Percentiles rank a stretch among this genome's conserved stretches.
Conservation (phyloP, 1,140 invertebrate genomes). For the Drosophila miranda region DNA sequence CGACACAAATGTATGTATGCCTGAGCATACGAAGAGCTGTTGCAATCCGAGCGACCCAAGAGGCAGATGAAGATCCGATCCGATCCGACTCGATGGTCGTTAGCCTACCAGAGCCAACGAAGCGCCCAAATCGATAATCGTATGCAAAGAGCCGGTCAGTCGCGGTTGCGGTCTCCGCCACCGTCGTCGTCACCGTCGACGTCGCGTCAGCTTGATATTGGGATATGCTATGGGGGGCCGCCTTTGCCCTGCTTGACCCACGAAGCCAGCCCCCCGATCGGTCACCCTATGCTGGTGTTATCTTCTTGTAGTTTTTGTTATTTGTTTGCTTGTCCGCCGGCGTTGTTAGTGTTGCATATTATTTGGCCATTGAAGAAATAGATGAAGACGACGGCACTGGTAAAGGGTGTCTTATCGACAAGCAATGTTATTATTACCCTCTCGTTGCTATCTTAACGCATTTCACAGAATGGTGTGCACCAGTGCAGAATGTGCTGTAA, state of each 20-base stretch:
- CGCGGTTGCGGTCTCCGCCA: constrained; percentile 14
- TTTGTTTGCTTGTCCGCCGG: constrained; percentile 15
- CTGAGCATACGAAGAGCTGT: constrained; percentile 16
- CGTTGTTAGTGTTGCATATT: constrained; percentile 56
- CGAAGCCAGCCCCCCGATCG: not conserved
- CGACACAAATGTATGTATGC: constrained; percentile 11
- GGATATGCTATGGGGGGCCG: too few relatives aligned
- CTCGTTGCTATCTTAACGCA: too few relatives aligned
- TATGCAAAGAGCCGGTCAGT: constrained; percentile 76
- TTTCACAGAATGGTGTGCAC: too few relatives aligned
- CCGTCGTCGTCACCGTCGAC: not conserved
- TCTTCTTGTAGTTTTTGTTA: constrained; percentile 19
- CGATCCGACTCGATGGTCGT: constrained; percentile 5
- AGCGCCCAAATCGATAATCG: constrained; percentile 68
- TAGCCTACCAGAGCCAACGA: not conserved
- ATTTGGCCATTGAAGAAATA: constrained; percentile 48
- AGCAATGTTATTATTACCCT: too few relatives aligned
- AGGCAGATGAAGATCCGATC: not conserved
- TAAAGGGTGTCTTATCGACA: constrained; percentile 25
- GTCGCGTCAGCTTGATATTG: too few relatives aligned
- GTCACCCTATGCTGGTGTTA: constrained; percentile 50
- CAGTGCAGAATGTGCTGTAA: not conserved
- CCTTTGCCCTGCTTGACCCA: not conserved
- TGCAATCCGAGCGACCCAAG: constrained; percentile 48
- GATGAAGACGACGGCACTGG: constrained; percentile 5